Conservation (phyloP, 2,888 invertebrate species). For the Leptopilina syphax region DNA sequence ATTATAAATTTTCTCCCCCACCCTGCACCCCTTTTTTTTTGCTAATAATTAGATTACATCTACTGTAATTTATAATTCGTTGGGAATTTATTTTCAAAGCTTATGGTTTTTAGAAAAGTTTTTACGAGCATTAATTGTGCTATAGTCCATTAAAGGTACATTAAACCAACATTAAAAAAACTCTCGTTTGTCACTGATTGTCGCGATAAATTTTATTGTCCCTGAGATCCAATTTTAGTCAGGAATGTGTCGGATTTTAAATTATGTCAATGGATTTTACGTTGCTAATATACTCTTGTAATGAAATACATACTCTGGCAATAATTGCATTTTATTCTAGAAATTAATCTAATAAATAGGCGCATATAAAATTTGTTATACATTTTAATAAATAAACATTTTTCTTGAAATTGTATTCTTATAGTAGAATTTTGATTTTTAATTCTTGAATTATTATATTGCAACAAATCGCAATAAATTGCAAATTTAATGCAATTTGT, state of each 20-base stretch:
- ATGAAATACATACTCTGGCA: neutral
- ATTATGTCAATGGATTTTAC: neutral
- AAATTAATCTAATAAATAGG: no score
- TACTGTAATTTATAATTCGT: neutral
- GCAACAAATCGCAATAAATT: no score
- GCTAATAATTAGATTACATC: neutral
- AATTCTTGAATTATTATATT: no score
- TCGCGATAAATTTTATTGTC: conserved; percentile 31
- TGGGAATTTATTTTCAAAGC: neutral
- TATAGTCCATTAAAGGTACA: neutral
- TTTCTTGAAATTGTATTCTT: no score
- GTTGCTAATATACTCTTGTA: neutral
- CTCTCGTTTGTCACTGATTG: conserved; percentile 26
- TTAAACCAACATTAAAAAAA: conserved; percentile 23
- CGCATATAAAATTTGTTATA: no score
- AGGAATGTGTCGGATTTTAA: conserved; percentile 3
- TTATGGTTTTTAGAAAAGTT: neutral
- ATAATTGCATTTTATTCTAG: neutral
- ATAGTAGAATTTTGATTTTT: no score
- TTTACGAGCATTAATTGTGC: conserved; percentile 28
- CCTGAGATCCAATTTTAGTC: conserved; percentile 26
- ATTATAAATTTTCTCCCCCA: no score
- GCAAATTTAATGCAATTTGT: no score
- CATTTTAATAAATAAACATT: no score
- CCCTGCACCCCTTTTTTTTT: neutral